These are phyloP conservation scores for Microtus richardsoni DNA, from an alignment of 2,113 vertebrate species.

Conservation along the genomic window DNA sequence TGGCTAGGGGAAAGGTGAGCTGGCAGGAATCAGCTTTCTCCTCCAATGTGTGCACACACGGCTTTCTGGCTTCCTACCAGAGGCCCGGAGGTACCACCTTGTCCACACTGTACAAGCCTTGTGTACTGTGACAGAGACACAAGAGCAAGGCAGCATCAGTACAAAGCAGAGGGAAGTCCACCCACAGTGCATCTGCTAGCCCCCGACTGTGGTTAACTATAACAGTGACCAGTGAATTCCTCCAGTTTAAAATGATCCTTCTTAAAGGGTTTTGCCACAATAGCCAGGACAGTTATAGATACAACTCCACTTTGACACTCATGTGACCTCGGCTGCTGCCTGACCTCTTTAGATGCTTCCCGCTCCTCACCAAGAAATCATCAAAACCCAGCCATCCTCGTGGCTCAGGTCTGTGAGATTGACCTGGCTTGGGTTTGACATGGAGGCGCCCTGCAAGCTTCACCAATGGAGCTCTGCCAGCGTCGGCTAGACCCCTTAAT, in stretches of 20 bases:
- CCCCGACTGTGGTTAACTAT: not conserved
- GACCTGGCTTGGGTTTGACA: not conserved
- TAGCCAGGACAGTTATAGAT: not conserved
- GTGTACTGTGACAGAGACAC: not conserved
- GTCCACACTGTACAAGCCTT: not conserved
- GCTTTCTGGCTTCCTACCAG: not conserved
- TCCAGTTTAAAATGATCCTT: rapidly evolving
- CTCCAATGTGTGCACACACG: not conserved
- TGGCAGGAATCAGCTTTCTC: no score
- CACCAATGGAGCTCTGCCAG: not conserved
- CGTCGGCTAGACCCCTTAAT: rapidly evolving
- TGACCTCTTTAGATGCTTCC: not conserved
- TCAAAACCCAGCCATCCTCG: not conserved
- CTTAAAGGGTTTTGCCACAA: no score
- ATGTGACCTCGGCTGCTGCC: no score
- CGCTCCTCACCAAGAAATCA: not conserved
- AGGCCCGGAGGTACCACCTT: rapidly evolving
- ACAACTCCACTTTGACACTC: no score
- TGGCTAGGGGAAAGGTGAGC: not conserved
- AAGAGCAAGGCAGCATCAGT: no score
- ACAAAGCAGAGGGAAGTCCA: no score
- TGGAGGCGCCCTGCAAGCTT: not conserved
- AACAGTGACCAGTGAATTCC: not conserved
- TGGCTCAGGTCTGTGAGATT: not conserved
- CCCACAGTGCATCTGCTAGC: no score